phyloP scores from a whole-genome alignment of 2,797 vertebrate genomes.

The Neomorphus geoffroyi region DNA sequence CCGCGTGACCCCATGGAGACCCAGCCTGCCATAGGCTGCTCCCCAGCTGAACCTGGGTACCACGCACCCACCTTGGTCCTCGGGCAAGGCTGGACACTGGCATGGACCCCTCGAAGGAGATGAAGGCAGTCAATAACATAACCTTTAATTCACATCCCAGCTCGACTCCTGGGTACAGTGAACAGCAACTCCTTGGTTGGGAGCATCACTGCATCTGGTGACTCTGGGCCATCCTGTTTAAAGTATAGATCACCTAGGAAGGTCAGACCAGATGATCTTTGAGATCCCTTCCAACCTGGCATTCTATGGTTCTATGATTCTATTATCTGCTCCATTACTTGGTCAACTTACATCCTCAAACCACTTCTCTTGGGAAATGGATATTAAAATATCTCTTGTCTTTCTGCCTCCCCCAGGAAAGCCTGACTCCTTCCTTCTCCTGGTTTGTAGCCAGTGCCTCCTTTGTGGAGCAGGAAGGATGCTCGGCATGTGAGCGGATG shows the following conservation, averaged over 20 bases:
- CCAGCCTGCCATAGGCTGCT: neutral
- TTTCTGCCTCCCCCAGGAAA: neutral
- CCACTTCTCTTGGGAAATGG: neutral
- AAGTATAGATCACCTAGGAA: no score
- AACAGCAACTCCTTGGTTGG: neutral
- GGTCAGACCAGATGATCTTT: no score
- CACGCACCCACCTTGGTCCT: rapidly evolving
- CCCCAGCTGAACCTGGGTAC: neutral
- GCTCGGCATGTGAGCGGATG: rapidly evolving
- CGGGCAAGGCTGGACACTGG: neutral
- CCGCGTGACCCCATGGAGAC: neutral
- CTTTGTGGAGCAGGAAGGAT: neutral
- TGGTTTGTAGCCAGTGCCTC: neutral
- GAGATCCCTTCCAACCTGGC: no score
- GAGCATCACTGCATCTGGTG: neutral
- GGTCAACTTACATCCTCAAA: neutral
- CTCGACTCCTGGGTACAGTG: neutral
- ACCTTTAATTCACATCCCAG: neutral
- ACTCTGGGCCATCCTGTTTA: no score
- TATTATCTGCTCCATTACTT: neutral
- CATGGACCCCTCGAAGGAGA: neutral
- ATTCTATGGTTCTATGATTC: no score
- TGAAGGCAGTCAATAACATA: rapidly evolving
- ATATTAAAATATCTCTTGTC: neutral
- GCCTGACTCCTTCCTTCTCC: neutral